A percentile compares a stretch with the other conserved stretches of the same genome.
Evolutionary conservation across 2,113 vertebrate genomes (phyloP).

Genomic region (Zosterops japonicus): DNA sequence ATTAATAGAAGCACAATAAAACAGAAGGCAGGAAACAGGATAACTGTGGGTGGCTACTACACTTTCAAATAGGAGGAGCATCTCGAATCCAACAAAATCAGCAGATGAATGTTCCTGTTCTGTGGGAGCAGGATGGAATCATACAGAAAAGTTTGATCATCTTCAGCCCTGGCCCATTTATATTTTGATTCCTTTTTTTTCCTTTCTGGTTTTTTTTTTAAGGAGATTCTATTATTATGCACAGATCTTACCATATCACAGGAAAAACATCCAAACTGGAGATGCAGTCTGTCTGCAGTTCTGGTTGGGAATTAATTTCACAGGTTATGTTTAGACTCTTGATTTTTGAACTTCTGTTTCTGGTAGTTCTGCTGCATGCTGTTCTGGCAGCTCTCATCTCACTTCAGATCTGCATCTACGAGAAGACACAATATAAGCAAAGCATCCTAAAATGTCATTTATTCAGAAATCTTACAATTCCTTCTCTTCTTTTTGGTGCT

Average conservation of each 20-base stretch:
- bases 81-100: slow-evolving; percentile 14
- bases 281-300: not conserved
- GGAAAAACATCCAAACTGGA: not conserved
- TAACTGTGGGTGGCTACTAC: slow-evolving; percentile 46
- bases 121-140: not conserved
- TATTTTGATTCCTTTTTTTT: not conserved
- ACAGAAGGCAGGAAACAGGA: slow-evolving; percentile 48
- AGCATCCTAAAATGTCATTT: not conserved
- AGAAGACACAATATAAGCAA: not conserved
- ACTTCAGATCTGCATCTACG: not conserved
- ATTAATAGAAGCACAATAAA: slow-evolving; percentile 29
- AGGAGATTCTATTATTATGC: not conserved
- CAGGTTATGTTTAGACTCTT: not conserved
- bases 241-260: not conserved
- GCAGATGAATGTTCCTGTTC: not conserved
- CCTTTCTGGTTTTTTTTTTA: not conserved
- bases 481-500: not conserved
- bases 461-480: not conserved
- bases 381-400: not conserved
- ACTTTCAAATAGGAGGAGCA: slow-evolving; percentile 14
- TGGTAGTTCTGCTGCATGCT: not conserved
- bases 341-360: not conserved
- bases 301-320: not conserved
- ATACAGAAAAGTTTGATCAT: not conserved
- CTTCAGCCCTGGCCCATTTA: not conserved